These are phyloP conservation scores for Melipona bicolor DNA, from an alignment of 2,888 invertebrate species.

Conservation along the genomic window DNA sequence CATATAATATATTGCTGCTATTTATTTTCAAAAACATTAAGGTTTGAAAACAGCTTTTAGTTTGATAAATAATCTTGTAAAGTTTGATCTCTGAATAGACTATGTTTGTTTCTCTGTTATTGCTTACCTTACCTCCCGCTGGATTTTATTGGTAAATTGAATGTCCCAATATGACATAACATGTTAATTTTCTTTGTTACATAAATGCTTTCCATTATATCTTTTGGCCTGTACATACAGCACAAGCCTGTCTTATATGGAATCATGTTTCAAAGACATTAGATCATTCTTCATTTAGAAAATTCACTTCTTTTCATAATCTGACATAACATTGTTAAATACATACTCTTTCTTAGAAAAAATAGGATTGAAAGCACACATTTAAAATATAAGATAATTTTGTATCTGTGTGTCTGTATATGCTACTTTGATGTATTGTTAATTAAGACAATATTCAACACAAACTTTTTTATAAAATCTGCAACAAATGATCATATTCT, in stretches of 20 bases:
- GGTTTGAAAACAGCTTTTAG: slow-evolving; percentile 60
- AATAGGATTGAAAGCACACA: slow-evolving; percentile 63
- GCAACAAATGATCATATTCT: slow-evolving; percentile 2
- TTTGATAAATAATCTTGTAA: slow-evolving; percentile 66
- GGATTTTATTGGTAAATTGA: slow-evolving; percentile 84
- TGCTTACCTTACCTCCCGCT: slow-evolving; percentile 84
- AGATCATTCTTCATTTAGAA: slow-evolving; percentile 63
- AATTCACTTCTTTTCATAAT: slow-evolving; percentile 47
- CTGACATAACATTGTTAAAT: slow-evolving; percentile 32
- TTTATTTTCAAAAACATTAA: slow-evolving; percentile 41
- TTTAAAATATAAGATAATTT: slow-evolving; percentile 24
- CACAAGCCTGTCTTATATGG: slow-evolving; percentile 82
- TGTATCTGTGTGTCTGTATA: slow-evolving; percentile 18
- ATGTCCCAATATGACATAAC: slow-evolving; percentile 81
- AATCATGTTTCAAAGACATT: slow-evolving; percentile 81
- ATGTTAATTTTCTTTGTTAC: slow-evolving; percentile 66
- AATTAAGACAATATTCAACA: slow-evolving; percentile 1
- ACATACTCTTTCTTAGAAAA: slow-evolving; percentile 54
- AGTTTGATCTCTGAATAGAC: slow-evolving; percentile 81
- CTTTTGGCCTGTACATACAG: slow-evolving; percentile 70
- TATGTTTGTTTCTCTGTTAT: slow-evolving; percentile 84
- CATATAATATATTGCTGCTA: slow-evolving; percentile 24
- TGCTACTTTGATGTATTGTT: slow-evolving; percentile 19
- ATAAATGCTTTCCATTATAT: slow-evolving; percentile 64
- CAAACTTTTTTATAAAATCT: slow-evolving; percentile 25